phyloP scores from a whole-genome alignment of 2,113 vertebrate species.

The Lamprologus ornatipinnis region DNA sequence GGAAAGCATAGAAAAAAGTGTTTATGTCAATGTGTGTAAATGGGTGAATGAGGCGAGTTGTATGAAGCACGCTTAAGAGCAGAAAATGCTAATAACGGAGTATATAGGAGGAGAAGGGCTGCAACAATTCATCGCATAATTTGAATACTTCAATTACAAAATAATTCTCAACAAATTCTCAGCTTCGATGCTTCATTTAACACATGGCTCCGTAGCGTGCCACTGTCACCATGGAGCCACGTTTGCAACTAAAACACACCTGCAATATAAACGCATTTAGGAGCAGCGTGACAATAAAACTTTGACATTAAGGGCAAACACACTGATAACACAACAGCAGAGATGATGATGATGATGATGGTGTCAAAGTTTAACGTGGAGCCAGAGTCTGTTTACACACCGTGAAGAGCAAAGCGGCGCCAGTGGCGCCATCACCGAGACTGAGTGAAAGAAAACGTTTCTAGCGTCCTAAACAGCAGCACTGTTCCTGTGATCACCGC shows the following conservation, averaged over 20 bases:
- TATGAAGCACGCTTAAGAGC: not conserved
- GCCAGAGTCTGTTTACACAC: not conserved
- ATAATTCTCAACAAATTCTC: not conserved
- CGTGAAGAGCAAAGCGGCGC: not conserved
- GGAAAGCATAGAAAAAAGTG: not conserved
- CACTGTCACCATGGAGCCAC: not conserved
- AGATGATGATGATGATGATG: not conserved
- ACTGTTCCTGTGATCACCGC: not conserved
- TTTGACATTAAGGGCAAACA: not conserved
- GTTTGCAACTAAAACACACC: not conserved
- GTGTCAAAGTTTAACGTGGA: not conserved
- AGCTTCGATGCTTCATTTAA: not conserved
- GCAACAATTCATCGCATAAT: not conserved
- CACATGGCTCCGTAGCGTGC: not conserved
- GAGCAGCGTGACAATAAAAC: not conserved
- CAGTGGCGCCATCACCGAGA: accelerated
- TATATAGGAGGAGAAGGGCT: not conserved
- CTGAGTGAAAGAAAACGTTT: not conserved
- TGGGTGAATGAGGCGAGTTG: not conserved
- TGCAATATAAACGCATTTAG: not conserved
- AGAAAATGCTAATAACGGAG: not conserved
- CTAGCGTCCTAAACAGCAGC: not conserved
- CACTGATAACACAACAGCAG: not conserved
- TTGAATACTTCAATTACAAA: not conserved
- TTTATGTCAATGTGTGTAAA: not conserved